Percentiles rank a stretch among this genome's conserved stretches.
phyloP scores from a whole-genome alignment of 92 coral and sea anemone species.

The Scolanthus callimorphus region DNA sequence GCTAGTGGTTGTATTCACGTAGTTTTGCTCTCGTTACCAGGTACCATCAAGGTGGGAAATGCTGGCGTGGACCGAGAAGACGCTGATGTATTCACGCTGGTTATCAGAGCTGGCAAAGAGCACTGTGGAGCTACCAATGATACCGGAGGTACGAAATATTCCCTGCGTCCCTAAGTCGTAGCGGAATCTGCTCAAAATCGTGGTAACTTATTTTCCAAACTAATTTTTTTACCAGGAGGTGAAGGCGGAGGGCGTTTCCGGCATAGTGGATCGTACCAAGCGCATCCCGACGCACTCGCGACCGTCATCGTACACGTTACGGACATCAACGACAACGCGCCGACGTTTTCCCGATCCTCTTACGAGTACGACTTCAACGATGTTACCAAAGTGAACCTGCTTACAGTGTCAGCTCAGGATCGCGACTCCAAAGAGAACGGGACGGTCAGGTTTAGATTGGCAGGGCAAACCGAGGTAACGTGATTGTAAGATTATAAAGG shows the following conservation, averaged over 20 bases:
- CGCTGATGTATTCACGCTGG: conserved; percentile 46
- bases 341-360: conserved; percentile 38
- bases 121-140: conserved; percentile 71
- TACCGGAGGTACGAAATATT: conserved; percentile 40
- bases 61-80: conserved; percentile 71
- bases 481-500: too few relatives aligned
- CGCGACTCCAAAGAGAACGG: conserved; percentile 75
- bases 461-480: conserved; percentile 70
- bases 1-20: too few relatives aligned
- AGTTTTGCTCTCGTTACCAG: too few relatives aligned
- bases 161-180: too few relatives aligned
- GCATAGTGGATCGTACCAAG: conserved; percentile 36
- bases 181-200: too few relatives aligned
- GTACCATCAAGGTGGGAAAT: conserved; percentile 1
- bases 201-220: too few relatives aligned
- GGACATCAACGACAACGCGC: conserved; percentile 89
- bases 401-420: conserved; percentile 70
- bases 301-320: conserved; percentile 60
- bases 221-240: too few relatives aligned
- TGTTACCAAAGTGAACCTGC: conserved; percentile 35
- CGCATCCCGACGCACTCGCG: conserved; percentile 53
- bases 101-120: conserved; percentile 85
- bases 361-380: conserved; percentile 54
- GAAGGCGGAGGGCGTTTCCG: conserved; percentile 2
- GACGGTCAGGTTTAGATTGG: conserved; percentile 66